phyloP scores from a whole-genome alignment of 1,140 invertebrate genomes.

The Trichoplusia ni region DNA sequence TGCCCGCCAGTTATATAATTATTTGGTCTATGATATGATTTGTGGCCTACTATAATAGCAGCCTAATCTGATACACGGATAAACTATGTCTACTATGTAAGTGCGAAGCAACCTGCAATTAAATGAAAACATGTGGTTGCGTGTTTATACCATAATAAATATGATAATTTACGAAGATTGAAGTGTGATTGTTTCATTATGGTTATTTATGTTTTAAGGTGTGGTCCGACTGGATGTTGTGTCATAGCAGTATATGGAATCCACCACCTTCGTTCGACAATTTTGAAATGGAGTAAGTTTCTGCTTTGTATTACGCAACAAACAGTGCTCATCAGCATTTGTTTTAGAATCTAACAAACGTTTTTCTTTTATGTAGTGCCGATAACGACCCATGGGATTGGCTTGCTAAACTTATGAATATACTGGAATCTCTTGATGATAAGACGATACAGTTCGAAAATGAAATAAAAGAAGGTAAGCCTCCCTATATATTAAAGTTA shows the following conservation, averaged over 20 bases:
- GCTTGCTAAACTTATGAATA: slow-evolving; percentile 89
- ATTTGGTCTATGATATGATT: neutral
- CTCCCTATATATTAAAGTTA: neutral
- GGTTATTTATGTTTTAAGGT: slow-evolving; percentile 78
- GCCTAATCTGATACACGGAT: slow-evolving; percentile 7
- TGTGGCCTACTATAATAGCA: slow-evolving; percentile 12
- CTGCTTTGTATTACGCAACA: too few species aligned
- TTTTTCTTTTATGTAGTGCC: slow-evolving; percentile 82
- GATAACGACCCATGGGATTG: slow-evolving; percentile 90
- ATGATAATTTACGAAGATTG: slow-evolving; percentile 23
- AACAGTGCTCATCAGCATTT: too few species aligned
- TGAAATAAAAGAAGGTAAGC: slow-evolving; percentile 75
- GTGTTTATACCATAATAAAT: slow-evolving; percentile 16
- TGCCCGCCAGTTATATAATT: neutral
- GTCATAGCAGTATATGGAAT: slow-evolving; percentile 92
- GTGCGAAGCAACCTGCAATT: slow-evolving; percentile 11
- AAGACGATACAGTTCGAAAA: slow-evolving; percentile 76
- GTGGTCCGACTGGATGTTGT: slow-evolving; percentile 96
- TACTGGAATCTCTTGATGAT: slow-evolving; percentile 86
- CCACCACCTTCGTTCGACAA: slow-evolving; percentile 91
- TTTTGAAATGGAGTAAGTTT: slow-evolving; percentile 89
- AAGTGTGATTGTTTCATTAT: slow-evolving; percentile 20
- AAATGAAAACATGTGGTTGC: neutral
- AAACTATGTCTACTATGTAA: slow-evolving; percentile 6
- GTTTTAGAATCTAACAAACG: too few species aligned